A percentile compares a stretch with the other conserved stretches of the same genome.
Evolutionary conservation across 2,113 vertebrate species (phyloP).

Genomic region (Trichechus manatus): DNA sequence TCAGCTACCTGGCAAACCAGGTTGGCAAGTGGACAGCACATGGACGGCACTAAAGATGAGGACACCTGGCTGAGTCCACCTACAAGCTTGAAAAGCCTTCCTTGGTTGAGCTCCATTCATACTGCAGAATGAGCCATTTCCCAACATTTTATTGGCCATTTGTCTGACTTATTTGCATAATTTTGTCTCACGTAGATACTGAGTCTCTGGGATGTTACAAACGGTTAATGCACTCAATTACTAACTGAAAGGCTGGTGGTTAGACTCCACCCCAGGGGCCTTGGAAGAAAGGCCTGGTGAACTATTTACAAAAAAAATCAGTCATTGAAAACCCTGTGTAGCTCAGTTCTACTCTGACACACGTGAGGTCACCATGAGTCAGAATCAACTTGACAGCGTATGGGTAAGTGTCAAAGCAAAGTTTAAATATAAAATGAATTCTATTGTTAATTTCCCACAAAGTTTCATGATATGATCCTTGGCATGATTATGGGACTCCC

Average conservation of each 20-base stretch:
- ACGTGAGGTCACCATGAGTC: not conserved
- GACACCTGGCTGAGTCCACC: not conserved
- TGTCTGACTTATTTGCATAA: not conserved
- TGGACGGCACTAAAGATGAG: not conserved
- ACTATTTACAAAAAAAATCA: not conserved
- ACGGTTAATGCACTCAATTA: not conserved
- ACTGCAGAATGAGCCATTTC: not conserved
- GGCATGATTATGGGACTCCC: not conserved
- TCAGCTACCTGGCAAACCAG: not conserved
- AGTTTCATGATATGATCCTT: not conserved
- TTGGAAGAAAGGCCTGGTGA: not conserved
- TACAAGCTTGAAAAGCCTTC: not conserved
- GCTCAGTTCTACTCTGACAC: not conserved
- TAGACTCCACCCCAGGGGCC: not conserved
- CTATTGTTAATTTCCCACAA: not conserved
- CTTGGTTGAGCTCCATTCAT: not conserved
- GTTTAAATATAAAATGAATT: conserved; percentile 39
- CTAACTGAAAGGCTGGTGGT: not conserved
- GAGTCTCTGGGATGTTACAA: not conserved
- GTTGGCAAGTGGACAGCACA: rapidly evolving
- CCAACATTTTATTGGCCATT: not conserved
- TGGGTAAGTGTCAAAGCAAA: not conserved
- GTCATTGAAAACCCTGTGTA: not conserved
- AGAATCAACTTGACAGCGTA: not conserved
- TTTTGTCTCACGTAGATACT: not conserved